Evolutionary conservation across 2,797 vertebrate genomes (phyloP), one percentile per base, ranked within the genome.

Genomic region (Peromyscus eremicus): DNA sequence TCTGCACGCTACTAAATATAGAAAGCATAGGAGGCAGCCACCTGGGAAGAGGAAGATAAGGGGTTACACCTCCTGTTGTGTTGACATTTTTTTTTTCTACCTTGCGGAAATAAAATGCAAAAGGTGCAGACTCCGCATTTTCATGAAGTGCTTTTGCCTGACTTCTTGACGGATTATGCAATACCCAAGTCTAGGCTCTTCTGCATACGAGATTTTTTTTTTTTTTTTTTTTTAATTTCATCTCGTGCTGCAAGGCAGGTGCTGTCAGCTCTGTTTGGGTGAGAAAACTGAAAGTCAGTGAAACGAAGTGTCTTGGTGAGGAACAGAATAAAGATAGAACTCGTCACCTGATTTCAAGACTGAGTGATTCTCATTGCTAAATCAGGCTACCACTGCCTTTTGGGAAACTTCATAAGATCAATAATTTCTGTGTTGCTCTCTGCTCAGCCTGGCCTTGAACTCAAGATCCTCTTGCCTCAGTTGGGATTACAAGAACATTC

Each of bases 1-100:
- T 55, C 10, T 88, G 37, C 70, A 37, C 37, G 27, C 11, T 68
- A 79, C 92, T 96, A 92, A 95, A 95, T 96, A 91, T 94, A 92
- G 96, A 76, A 93, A 88, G 52, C 55, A 17, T 19, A 46, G 77
- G 82, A 87, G 64, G 66, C 64, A 77, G 91, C 92, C 17, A 27
- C 37, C 37, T 57, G 79, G 32, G 62, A 89, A 79, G 90, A 87
- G 71, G 80, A 81, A 85, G 80, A 92, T 62, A 73, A 94, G 52
- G 52, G 89, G 21, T 80, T 85, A n/a, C 86, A 46, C 60, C 64
- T 91, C 70, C 81, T 88, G 73, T 76, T 57, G 64, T 88, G 89
- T 46, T 71, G 92, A 94, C 68, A 0, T 82, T 46, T 88, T 64
- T 62, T 60, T 52, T 60, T 70, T 68, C 68, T 87, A n/a, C 23